Evolutionary conservation across 2,113 vertebrate species (phyloP), one percentile per base, ranked within the genome.

Genomic region (Rhadina sibilatrix): DNA sequence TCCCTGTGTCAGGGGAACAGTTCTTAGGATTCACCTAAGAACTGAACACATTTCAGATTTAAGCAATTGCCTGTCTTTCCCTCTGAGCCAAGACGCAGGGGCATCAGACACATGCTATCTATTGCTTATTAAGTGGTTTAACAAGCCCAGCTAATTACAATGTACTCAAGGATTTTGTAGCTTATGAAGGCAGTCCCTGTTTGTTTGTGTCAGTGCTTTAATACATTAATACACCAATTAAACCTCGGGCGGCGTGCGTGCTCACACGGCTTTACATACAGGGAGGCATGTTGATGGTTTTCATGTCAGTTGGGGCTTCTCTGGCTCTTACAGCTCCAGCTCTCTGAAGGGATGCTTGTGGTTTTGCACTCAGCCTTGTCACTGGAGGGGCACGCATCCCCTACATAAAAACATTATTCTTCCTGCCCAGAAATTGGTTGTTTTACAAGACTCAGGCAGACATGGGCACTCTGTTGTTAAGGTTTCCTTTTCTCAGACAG

Each of bases 201-300:
- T 94, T 94, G 87, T 97, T 93, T 94, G 72, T 96, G 75, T 93
- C 96, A 66, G 33, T 92, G 70, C 71, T 90, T 96, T 94, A 83
- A 83, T 79, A 79, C 94, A 57, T 94, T 90, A 92, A 91, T 74
- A 87, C 71, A 86, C 33, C 94, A 94, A 79, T 95, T 64, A 82
- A 94, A 88, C 53, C 77, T 64, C 2, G 2, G 50, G 19, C 15
- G 20, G 38, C 56, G 54, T 60, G 40, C 0, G 25, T 89, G 90
- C n/a, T 80, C 66, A 82, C 30, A 66, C 63, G 59, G 72, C 81
- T 81, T 54, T 56, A 96, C 54, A 8, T 42, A 70, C 7, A 13
- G 70, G 28, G 57, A 81, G 33, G 65, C 65, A 50, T 4, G 30
- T n/a, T 49, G 75, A 21, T 63, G 47, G 33, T 90, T 96, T 90